Evolutionary conservation across 2,888 invertebrate species (phyloP).

Genomic region (Capitulum mitella): DNA sequence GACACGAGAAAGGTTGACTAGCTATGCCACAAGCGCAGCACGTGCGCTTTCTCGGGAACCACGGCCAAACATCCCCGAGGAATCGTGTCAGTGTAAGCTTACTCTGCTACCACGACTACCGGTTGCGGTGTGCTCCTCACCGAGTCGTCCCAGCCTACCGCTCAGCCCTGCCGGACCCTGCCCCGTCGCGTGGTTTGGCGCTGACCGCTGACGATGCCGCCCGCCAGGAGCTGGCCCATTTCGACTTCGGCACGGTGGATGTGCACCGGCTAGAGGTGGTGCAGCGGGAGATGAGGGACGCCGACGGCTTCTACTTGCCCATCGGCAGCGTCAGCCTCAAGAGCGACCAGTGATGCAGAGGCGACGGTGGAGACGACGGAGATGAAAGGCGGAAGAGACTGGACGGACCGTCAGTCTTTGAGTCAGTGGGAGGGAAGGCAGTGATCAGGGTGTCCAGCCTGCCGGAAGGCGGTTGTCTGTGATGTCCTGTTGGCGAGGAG

Average conservation of each 20-base stretch:
- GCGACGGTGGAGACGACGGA: no score
- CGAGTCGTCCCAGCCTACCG: no score
- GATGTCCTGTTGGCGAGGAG: no score
- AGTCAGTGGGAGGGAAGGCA: no score
- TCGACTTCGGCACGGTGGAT: not conserved
- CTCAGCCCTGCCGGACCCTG: not conserved
- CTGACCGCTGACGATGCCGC: no score
- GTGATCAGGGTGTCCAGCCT: no score
- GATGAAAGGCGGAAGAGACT: no score
- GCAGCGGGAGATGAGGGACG: not conserved
- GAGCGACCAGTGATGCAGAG: no score
- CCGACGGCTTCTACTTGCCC: conserved; percentile 3
- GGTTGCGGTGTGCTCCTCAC: not conserved
- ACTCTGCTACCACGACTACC: not conserved
- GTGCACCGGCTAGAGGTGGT: not conserved
- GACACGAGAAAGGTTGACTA: no score
- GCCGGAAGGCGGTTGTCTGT: no score
- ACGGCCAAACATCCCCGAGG: not conserved
- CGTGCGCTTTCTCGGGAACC: not conserved
- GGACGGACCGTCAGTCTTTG: no score
- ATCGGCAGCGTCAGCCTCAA: not conserved
- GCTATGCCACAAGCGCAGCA: no score
- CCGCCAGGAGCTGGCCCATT: not conserved
- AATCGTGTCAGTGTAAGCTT: not conserved
- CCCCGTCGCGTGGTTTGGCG: not conserved